phyloP scores from a whole-genome alignment of 2,888 invertebrate species.

The Leptinotarsa haldemani region DNA sequence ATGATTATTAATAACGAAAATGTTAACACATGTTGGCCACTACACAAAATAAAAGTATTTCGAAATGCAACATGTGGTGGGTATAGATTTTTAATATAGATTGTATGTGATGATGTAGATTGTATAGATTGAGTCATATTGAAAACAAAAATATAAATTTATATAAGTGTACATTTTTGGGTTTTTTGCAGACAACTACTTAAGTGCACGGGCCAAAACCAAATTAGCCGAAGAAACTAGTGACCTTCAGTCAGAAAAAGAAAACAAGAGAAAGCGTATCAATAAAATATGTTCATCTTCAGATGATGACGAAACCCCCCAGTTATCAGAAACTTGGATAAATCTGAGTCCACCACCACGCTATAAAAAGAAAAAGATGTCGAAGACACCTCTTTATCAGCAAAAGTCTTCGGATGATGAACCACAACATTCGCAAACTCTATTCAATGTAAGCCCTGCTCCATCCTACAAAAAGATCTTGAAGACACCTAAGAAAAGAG shows the following conservation, averaged over 20 bases:
- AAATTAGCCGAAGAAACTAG: conserved; percentile 1
- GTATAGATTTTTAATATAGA: conserved; percentile 1
- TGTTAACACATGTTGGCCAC: conserved; percentile 13
- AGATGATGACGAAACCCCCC: neutral
- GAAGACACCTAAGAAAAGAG: too few species aligned
- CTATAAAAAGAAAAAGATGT: too few species aligned
- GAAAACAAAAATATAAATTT: neutral
- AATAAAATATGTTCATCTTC: neutral
- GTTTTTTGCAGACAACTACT: neutral
- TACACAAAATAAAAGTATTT: conserved; percentile 16
- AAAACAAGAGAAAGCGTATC: neutral
- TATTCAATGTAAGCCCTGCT: too few species aligned
- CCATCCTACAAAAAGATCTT: too few species aligned
- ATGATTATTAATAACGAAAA: conserved; percentile 18
- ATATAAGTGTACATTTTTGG: neutral
- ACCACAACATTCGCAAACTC: too few species aligned
- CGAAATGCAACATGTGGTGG: conserved; percentile 17
- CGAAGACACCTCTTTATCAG: too few species aligned
- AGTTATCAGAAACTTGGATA: too few species aligned
- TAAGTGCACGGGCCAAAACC: neutral
- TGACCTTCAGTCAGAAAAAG: neutral
- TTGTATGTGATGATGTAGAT: neutral
- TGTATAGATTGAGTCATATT: neutral
- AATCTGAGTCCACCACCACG: too few species aligned
- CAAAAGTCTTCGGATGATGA: too few species aligned